These are phyloP conservation scores for Eulacestoma nigropectus DNA, from an alignment of 2,113 vertebrate genomes.

Conservation along the genomic window DNA sequence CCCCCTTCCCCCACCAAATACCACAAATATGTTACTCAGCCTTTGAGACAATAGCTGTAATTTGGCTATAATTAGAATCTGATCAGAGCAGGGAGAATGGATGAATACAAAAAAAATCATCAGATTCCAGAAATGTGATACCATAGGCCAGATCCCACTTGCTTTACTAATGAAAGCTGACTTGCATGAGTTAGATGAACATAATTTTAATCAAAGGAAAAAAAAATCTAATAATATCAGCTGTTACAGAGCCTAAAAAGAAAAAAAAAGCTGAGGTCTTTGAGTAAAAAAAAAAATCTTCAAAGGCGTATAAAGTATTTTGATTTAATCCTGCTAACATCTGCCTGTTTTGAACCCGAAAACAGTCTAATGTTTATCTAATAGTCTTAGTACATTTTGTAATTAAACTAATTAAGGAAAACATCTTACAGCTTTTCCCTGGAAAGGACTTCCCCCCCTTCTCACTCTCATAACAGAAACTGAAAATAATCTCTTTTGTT, in stretches of 20 bases:
- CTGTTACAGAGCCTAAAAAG: not conserved
- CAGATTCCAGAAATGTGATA: slow-evolving; percentile 50
- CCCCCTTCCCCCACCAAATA: not conserved
- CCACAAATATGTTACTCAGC: slow-evolving; percentile 48
- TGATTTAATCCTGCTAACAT: slow-evolving; percentile 67
- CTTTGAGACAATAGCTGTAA: slow-evolving; percentile 52
- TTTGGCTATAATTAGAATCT: slow-evolving; percentile 57
- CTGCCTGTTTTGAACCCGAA: slow-evolving; percentile 60
- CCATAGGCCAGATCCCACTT: slow-evolving; percentile 13
- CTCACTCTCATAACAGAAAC: slow-evolving; percentile 24
- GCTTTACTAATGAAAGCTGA: slow-evolving; percentile 28
- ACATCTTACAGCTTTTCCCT: slow-evolving; percentile 50
- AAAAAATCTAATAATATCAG: slow-evolving; percentile 14
- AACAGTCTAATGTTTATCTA: slow-evolving; percentile 63
- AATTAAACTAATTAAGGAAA: slow-evolving; percentile 72
- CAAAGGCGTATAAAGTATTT: slow-evolving; percentile 43
- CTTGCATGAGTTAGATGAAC: not conserved
- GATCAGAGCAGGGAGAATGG: slow-evolving; percentile 46
- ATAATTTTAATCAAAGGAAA: slow-evolving; percentile 12
- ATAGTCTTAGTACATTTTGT: slow-evolving; percentile 64
- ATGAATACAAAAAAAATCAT: slow-evolving; percentile 48
- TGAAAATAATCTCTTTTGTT: slow-evolving; percentile 51
- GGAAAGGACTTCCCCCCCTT: not conserved
- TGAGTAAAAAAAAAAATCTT: slow-evolving; percentile 50
- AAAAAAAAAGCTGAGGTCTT: slow-evolving; percentile 3